A percentile compares a stretch with the other conserved stretches of the same genome.
These are phyloP conservation scores for Ibidorhyncha struthersii DNA, from an alignment of 2,113 vertebrate genomes.

Conservation along the genomic window DNA sequence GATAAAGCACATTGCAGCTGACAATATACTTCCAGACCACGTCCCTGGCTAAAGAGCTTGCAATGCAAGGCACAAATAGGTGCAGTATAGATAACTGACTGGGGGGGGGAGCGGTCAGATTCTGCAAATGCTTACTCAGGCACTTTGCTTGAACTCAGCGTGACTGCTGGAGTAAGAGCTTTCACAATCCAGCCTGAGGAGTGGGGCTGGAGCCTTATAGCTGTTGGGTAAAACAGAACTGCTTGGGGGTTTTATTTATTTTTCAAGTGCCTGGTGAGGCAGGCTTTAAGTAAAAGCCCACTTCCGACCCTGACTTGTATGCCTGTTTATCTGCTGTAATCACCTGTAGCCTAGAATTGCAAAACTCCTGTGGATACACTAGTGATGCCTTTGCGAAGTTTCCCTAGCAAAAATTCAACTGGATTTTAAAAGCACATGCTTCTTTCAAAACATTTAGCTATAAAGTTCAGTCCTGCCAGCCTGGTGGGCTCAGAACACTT, in stretches of 20 bases:
- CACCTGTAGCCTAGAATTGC: constrained; percentile 27
- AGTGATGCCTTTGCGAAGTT: not conserved
- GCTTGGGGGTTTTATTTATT: constrained; percentile 35
- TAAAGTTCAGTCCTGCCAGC: not conserved
- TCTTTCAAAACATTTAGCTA: not conserved
- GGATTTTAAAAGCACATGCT: not conserved
- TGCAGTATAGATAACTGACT: constrained; percentile 48
- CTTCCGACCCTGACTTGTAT: constrained; percentile 22
- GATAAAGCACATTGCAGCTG: constrained; percentile 27
- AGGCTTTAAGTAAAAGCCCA: not conserved
- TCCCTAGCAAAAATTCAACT: not conserved
- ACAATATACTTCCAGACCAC: constrained; percentile 5
- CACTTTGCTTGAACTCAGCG: constrained; percentile 5
- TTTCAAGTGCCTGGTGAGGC: not conserved
- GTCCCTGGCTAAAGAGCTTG: constrained; percentile 18
- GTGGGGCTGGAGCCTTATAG: not conserved
- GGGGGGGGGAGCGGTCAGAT: constrained; percentile 5
- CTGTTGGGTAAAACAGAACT: constrained; percentile 10
- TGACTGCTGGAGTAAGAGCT: constrained; percentile 19
- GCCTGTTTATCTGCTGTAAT: constrained; percentile 35
- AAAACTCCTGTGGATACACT: not conserved
- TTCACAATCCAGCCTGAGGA: constrained; percentile 32
- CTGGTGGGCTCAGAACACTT: not conserved
- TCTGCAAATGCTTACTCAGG: constrained; percentile 58
- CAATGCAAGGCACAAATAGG: constrained; percentile 40